Percentiles rank a stretch among this genome's conserved stretches.
Evolutionary conservation across 1,140 invertebrate species (phyloP).

Genomic region (Drosophila pectinifera): DNA sequence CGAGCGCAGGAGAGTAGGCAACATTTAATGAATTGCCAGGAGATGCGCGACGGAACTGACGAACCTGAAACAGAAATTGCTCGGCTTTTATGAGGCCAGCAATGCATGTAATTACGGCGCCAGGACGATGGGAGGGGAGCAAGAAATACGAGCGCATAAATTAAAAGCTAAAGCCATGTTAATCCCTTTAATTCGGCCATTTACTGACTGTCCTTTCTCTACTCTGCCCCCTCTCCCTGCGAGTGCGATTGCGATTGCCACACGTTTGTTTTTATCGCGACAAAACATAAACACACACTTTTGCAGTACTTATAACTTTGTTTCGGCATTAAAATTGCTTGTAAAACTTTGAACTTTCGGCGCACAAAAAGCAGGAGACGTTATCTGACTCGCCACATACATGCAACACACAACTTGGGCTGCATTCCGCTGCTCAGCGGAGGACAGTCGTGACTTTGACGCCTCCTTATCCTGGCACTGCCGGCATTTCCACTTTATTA

Average conservation of each 20-base stretch:
- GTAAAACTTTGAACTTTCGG: slow-evolving; percentile 74
- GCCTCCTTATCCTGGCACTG: slow-evolving; percentile 40
- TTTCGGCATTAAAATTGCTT: slow-evolving; percentile 79
- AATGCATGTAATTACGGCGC: slow-evolving; percentile 41
- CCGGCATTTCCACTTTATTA: slow-evolving; percentile 70
- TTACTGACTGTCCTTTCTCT: slow-evolving; percentile 33
- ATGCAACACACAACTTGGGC: slow-evolving; percentile 25
- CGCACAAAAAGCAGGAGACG: slow-evolving; percentile 44
- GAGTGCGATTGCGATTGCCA: slow-evolving; percentile 25
- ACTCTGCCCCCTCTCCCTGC: background rate
- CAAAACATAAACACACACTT: slow-evolving; percentile 74
- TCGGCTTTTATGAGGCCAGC: slow-evolving; percentile 25
- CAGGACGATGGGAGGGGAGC: background rate
- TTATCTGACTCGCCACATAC: slow-evolving; percentile 30
- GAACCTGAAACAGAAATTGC: slow-evolving; percentile 17
- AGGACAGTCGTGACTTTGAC: slow-evolving; percentile 58
- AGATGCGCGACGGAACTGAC: background rate
- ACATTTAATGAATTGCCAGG: slow-evolving; percentile 47
- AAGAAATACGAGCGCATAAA: slow-evolving; percentile 56
- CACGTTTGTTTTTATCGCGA: slow-evolving; percentile 65
- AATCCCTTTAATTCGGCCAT: slow-evolving; percentile 73
- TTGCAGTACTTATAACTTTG: slow-evolving; percentile 79
- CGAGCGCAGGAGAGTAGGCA: slow-evolving; percentile 42
- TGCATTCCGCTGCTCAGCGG: slow-evolving; percentile 46
- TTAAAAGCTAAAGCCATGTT: slow-evolving; percentile 77